These are phyloP conservation scores for Azorinus chamasolen DNA, from an alignment of 2,888 invertebrate species.

Conservation along the genomic window DNA sequence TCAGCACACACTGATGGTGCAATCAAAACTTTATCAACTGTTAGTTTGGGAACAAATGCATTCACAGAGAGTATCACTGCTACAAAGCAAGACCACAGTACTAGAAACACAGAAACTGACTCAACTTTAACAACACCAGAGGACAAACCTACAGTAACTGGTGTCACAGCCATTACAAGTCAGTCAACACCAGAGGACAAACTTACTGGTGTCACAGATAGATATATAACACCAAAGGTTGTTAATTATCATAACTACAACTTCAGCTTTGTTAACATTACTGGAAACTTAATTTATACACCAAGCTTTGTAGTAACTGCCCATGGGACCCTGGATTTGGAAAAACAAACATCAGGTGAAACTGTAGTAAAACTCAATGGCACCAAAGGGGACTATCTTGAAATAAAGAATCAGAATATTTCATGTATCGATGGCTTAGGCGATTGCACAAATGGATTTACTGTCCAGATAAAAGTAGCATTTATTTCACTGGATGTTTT, in stretches of 20 bases:
- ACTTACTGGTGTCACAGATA: no score
- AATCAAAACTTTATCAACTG: no score
- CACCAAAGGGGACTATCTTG: slow-evolving; percentile 44
- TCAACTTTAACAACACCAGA: no score
- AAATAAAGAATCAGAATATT: slow-evolving; percentile 32
- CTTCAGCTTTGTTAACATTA: slow-evolving; percentile 45
- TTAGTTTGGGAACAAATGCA: no score
- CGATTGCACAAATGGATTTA: slow-evolving; percentile 49
- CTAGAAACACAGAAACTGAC: no score
- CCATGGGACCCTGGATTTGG: slow-evolving; percentile 42
- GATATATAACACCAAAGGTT: no score
- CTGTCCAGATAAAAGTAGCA: slow-evolving; percentile 37
- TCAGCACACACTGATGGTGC: no score
- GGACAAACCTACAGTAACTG: no score
- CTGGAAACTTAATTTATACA: slow-evolving; percentile 37
- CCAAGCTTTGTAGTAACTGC: slow-evolving; percentile 33
- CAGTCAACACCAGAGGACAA: no score
- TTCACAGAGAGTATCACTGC: no score
- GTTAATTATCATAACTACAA: slow-evolving; percentile 3
- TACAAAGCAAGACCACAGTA: no score
- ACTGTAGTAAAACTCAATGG: slow-evolving; percentile 39
- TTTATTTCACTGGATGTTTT: slow-evolving; percentile 17
- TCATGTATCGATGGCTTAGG: slow-evolving; percentile 36
- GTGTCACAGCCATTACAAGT: no score
- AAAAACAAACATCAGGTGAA: slow-evolving; percentile 6